phyloP scores from a whole-genome alignment of 2,888 invertebrate species.

The Catocala nupta region DNA sequence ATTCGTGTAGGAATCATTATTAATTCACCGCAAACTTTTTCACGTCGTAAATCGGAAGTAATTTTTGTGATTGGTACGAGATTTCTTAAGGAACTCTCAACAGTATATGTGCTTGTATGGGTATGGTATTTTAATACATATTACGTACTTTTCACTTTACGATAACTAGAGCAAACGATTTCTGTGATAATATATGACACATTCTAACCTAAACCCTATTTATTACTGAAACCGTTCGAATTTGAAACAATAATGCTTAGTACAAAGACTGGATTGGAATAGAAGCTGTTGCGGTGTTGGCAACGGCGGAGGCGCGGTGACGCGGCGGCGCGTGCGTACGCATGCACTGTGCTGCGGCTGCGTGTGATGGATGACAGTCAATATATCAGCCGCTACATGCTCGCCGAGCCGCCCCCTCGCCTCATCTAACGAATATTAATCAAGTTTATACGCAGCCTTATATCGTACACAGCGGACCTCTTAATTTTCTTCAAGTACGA shows the following conservation, averaged over 20 bases:
- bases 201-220: background rate
- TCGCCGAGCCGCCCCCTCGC: constrained; percentile 53
- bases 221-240: background rate
- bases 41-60: constrained; percentile 17
- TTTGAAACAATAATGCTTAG: background rate
- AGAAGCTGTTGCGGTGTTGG: constrained; percentile 43
- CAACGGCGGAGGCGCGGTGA: constrained; percentile 4
- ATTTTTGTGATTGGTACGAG: constrained; percentile 10
- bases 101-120: too few species aligned
- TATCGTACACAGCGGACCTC: constrained; percentile 59
- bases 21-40: constrained; percentile 21
- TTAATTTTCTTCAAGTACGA: constrained; percentile 62
- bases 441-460: constrained; percentile 62
- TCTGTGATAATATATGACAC: background rate
- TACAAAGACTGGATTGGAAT: constrained; percentile 1
- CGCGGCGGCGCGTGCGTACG: constrained; percentile 62
- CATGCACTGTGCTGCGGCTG: constrained; percentile 62
- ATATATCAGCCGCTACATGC: constrained; percentile 66
- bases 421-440: constrained; percentile 72
- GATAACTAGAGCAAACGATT: too few species aligned
- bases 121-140: background rate
- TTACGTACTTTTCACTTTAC: too few species aligned
- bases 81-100: background rate
- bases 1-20: constrained; percentile 20
- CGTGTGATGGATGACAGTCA: constrained; percentile 68